Base-by-base conservation (phyloP, 2,113 vertebrate genomes). In the Rhinopomastus cyanomelas region DNA sequence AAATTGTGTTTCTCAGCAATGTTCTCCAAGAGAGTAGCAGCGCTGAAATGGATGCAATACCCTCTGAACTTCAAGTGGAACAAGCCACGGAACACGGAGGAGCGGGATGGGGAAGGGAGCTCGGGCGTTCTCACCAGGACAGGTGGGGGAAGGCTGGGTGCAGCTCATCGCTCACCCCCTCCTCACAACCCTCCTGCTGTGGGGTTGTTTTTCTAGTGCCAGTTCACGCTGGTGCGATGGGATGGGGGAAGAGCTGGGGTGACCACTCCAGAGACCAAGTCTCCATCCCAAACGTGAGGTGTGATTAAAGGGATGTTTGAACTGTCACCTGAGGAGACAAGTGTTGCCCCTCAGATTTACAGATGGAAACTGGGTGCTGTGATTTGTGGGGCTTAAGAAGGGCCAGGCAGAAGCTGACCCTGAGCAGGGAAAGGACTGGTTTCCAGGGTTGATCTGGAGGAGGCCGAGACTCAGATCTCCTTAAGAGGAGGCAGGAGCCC, bases 1-100 rank as follows among this genome's bases (percentile, higher is more conserved):
- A 93, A 94, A 93, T 93, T 94, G 84, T 91, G 80, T 92, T 95
- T 92, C 91, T 96, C 89, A 91, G 95, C 93, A 87, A 87, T 81
- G 92, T 93, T 93, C 88, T 88, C 62, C 49, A 90, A 90, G 77
- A 93, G 90, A 91, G 93, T 90, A 93, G 92, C 82, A 85, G 72
- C 76, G 87, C 42, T 49, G 88, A 85, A 88, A 81, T 52, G 80
- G 83, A 77, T 88, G 88, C 78, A 95, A 87, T 73, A 75, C 81
- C 69, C 69, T 84, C 86, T 36, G 83, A 94, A 83, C 87, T 49
- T 0, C 1, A 69, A 86, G 89, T 5, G 0, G 84, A 90, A 34
- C 69, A 68, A 75, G 78, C 5, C 18, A 5, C 42, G 1, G 3
- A 74, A 49, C 18, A 11, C 29, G 12, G 30, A 4, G 2, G 57